phyloP scores from a whole-genome alignment of 2,797 vertebrate species.

The Novumbra hubbsi region DNA sequence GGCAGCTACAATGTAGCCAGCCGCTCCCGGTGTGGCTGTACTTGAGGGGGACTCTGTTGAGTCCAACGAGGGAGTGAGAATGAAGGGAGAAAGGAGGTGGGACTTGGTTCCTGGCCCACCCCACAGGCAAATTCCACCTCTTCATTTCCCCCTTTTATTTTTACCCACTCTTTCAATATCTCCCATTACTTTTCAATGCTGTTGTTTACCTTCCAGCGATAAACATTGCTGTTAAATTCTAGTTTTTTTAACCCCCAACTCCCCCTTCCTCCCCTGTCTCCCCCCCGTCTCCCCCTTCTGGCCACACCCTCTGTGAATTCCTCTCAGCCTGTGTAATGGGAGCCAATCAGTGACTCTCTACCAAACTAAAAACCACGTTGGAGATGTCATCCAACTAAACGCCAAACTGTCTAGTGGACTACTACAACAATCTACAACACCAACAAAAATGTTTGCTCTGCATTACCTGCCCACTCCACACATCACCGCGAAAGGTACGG shows the following conservation, averaged over 20 bases:
- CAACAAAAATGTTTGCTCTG: not conserved
- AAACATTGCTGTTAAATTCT: conserved; percentile 75
- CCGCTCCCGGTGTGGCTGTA: conserved; percentile 78
- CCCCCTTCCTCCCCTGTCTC: conserved; percentile 15
- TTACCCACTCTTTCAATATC: conserved; percentile 47
- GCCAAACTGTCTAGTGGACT: conserved; percentile 43
- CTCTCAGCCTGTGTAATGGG: conserved; percentile 67
- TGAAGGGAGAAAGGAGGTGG: conserved; percentile 9
- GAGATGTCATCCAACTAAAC: conserved; percentile 67
- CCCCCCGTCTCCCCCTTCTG: conserved; percentile 42
- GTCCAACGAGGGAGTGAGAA: conserved; percentile 48
- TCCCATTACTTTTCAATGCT: conserved; percentile 40
- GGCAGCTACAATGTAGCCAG: conserved; percentile 83
- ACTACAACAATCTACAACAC: not conserved
- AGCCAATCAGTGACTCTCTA: conserved; percentile 49
- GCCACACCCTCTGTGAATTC: conserved; percentile 62
- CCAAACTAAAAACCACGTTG: conserved; percentile 56
- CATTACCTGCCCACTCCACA: not conserved
- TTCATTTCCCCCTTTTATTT: conserved; percentile 33
- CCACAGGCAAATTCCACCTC: conserved; percentile 21
- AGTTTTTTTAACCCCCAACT: conserved; percentile 73
- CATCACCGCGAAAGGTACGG: not conserved
- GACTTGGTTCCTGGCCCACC: conserved; percentile 61
- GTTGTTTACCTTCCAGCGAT: conserved; percentile 73
- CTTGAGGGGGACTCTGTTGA: conserved; percentile 76